These are phyloP conservation scores for Beris chalybata DNA, from an alignment of 2,888 invertebrate genomes.

Conservation along the genomic window DNA sequence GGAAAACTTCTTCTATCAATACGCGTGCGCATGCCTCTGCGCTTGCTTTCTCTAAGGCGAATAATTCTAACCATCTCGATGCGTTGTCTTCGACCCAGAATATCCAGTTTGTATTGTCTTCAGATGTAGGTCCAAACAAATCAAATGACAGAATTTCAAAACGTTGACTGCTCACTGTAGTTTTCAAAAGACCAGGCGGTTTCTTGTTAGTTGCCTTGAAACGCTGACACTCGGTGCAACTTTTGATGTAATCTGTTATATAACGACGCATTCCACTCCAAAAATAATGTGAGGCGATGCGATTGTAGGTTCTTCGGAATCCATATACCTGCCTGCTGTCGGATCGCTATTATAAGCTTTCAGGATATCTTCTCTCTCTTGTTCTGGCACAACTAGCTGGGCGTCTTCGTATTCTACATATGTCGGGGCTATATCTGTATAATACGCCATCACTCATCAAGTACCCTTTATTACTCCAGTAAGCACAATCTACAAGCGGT, in stretches of 20 bases:
- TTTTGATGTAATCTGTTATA: background rate
- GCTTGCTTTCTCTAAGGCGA: constrained; percentile 39
- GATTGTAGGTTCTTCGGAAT: background rate
- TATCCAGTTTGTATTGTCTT: constrained; percentile 41
- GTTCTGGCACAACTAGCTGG: too few relatives aligned
- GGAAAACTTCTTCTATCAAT: background rate
- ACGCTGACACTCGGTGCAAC: constrained; percentile 5
- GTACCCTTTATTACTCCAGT: too few relatives aligned
- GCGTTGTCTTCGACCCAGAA: constrained; percentile 42
- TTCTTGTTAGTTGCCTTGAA: background rate
- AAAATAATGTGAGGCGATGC: background rate
- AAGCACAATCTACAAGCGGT: too few relatives aligned
- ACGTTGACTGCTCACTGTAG: background rate
- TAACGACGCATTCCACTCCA: background rate
- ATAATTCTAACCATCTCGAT: constrained; percentile 46
- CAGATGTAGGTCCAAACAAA: constrained; percentile 42
- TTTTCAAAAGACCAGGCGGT: background rate
- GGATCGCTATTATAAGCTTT: too few relatives aligned
- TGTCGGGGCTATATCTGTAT: too few relatives aligned
- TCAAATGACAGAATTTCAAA: background rate
- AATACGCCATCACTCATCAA: too few relatives aligned
- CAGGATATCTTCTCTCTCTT: too few relatives aligned
- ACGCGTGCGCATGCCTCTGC: constrained; percentile 1
- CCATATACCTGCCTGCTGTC: background rate
- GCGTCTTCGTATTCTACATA: too few relatives aligned